Percentiles rank a stretch among this genome's conserved stretches.
Evolutionary conservation across 2,797 vertebrate genomes (phyloP).

Genomic region (Sebastiscus tertius): DNA sequence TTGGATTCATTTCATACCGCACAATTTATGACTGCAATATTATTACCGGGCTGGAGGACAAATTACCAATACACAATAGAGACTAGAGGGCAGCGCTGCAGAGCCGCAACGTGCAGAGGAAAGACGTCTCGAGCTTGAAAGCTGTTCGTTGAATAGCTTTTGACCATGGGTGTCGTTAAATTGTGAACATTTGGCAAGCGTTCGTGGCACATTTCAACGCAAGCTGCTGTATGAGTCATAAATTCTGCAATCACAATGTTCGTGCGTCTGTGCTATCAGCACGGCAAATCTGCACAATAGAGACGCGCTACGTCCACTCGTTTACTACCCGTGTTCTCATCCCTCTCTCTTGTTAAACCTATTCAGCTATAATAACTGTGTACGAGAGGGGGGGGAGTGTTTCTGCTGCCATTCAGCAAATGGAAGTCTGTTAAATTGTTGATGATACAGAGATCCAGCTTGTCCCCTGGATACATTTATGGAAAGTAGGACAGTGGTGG

Average conservation of each 20-base stretch:
- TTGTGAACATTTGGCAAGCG: not conserved
- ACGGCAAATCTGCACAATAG: not conserved
- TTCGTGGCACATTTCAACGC: not conserved
- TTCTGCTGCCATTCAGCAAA: conserved; percentile 45
- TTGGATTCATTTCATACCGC: conserved; percentile 16
- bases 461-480: conserved; percentile 49
- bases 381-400: not conserved
- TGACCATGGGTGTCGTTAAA: not conserved
- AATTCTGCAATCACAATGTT: not conserved
- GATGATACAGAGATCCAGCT: conserved; percentile 53
- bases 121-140: not conserved
- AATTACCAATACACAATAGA: not conserved
- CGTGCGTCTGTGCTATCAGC: not conserved
- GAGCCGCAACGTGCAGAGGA: not conserved
- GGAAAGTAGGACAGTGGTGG: conserved; percentile 61
- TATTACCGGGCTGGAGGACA: conserved; percentile 2
- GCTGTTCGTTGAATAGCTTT: not conserved
- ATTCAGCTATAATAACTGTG: not conserved
- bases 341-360: conserved; percentile 5
- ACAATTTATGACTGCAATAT: conserved; percentile 21
- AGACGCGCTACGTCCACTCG: not conserved
- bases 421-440: conserved; percentile 63
- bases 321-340: not conserved
- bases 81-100: not conserved
- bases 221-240: not conserved